Base-by-base conservation (phyloP, 2,797 vertebrate species). In the Spea hammondii region DNA sequence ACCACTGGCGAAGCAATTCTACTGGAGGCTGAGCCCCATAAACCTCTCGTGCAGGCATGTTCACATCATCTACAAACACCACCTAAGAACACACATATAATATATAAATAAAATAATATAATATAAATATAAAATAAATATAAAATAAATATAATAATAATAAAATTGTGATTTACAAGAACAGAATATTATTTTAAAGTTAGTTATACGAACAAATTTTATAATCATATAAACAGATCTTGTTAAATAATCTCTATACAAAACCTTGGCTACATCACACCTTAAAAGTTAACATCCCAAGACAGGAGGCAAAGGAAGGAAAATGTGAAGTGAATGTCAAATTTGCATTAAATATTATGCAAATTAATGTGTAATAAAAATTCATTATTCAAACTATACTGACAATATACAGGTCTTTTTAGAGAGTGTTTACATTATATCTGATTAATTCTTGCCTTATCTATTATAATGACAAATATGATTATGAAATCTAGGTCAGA, bases 61-160 rank as follows among this genome's bases (percentile, higher is more conserved):
- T 97, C 73, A 97, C 95, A 73, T 98, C 96, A 83, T 97, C 96
- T 83, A 97, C 95, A 92, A 98, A 98, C 72, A 96, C 90, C 85
- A 97, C 88, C 96, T 97, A 83, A 54, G 78, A 79, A 71, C 0
- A 80, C 74, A 79, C 74, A 47, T 2, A 76, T 57, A 12, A 12
- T 13, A 10, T 1, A 51, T 51, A 51, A 51, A 10, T 51, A 51
- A 51, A 51, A 51, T 17, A 17, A 17, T 17, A 17, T 17, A 17
- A 17, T 17, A 17, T 17, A 17, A 17, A 17, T 17, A 17, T 17
- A 17, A 17, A 17, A 17, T 17, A 17, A 17, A 17, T 17, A 17
- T 17, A 17, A 17, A 17, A 17, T 17, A 17, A 17, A 17, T 17
- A 17, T 17, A 17, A 17, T 17, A 17, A 17, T 17, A 17, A 17